These are phyloP conservation scores for Cromileptes altivelis DNA, from an alignment of 2,113 vertebrate genomes.

Conservation along the genomic window DNA sequence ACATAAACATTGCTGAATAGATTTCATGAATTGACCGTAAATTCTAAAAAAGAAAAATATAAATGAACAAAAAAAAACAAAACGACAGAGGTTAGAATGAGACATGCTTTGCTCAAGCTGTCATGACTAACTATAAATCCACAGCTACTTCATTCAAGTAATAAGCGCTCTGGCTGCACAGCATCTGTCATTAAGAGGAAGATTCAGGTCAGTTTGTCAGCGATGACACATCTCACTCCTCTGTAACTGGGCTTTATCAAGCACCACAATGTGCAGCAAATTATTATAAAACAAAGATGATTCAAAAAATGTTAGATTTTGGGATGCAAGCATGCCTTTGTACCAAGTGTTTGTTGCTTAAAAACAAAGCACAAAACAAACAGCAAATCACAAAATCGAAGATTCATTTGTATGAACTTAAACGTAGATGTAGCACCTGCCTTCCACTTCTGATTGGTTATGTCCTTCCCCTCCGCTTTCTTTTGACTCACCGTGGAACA, in stretches of 20 bases:
- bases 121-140: constrained; percentile 36
- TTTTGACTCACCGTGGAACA: background rate
- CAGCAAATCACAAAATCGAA: background rate
- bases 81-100: constrained; percentile 19
- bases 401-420: background rate
- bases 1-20: background rate
- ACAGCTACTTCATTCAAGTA: constrained; percentile 45
- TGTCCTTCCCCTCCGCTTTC: background rate
- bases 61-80: background rate
- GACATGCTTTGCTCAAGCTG: constrained; percentile 27
- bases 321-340: background rate
- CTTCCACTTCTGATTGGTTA: background rate
- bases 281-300: background rate
- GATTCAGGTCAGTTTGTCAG: constrained; percentile 72
- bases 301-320: constrained; percentile 9
- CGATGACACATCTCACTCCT: constrained; percentile 52
- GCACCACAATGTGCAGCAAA: background rate
- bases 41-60: constrained; percentile 6
- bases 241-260: constrained; percentile 19
- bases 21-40: background rate
- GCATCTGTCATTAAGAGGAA: constrained; percentile 67
- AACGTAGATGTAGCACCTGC: background rate
- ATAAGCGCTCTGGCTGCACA: constrained; percentile 51
- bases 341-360: constrained; percentile 5
- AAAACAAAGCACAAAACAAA: background rate